These are phyloP conservation scores for Helarctos malayanus DNA, from an alignment of 2,797 vertebrate species.

Conservation along the genomic window DNA sequence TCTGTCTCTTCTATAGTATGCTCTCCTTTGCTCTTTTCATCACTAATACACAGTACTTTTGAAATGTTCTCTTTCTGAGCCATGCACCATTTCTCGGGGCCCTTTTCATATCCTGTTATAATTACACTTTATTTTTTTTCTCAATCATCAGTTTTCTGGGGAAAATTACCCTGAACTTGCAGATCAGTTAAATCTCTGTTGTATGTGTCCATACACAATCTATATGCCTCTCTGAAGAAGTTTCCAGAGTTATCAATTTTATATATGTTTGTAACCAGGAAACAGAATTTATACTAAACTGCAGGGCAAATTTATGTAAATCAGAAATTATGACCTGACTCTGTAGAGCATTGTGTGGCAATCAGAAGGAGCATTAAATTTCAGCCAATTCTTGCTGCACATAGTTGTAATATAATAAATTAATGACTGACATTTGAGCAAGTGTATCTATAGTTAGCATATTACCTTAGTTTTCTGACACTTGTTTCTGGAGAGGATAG, in stretches of 20 bases:
- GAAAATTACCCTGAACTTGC: not conserved
- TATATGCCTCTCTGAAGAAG: not conserved
- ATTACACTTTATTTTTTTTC: not conserved
- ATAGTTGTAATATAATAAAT: not conserved
- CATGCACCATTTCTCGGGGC: not conserved
- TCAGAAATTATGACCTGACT: not conserved
- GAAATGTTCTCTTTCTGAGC: not conserved
- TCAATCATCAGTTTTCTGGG: not conserved
- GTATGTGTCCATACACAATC: not conserved
- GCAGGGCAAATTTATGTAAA: not conserved
- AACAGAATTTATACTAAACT: not conserved
- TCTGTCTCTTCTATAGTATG: not conserved
- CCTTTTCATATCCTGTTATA: not conserved
- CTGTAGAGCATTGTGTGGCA: not conserved
- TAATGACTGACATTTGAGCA: not conserved
- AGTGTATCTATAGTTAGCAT: not conserved
- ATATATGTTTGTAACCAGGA: not conserved
- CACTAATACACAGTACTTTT: not conserved
- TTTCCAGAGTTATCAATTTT: not conserved
- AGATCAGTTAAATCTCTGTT: not conserved
- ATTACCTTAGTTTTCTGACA: not conserved
- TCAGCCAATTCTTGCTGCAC: not conserved
- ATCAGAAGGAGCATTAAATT: not conserved
- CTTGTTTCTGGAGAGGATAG: not conserved
- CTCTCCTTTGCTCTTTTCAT: not conserved